A percentile compares a stretch with the other conserved stretches of the same genome.
phyloP scores from a whole-genome alignment of 2,888 invertebrate species.

The Calameuta filiformis region DNA sequence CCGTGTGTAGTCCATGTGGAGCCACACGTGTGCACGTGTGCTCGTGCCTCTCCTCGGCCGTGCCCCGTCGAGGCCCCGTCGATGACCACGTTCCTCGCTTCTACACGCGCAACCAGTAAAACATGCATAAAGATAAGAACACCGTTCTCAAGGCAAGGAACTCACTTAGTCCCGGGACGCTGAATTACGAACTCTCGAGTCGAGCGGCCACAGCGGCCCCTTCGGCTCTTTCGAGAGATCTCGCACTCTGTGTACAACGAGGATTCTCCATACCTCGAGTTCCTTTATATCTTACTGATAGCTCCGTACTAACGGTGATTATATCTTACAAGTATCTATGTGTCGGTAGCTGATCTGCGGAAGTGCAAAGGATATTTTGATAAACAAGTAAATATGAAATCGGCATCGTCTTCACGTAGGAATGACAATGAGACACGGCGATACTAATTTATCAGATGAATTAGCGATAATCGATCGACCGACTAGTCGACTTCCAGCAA shows the following conservation, averaged over 20 bases:
- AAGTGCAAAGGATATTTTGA: too few species aligned
- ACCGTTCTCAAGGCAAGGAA: conserved; percentile 27
- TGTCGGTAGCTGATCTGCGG: background rate
- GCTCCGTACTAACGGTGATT: too few species aligned
- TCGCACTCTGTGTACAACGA: background rate
- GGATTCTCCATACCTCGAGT: background rate
- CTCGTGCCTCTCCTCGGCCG: background rate
- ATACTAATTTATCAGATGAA: background rate
- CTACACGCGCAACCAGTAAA: background rate
- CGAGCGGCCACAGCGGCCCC: background rate
- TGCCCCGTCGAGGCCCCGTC: background rate
- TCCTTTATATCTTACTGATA: background rate
- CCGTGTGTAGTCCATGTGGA: too few species aligned
- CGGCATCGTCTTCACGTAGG: too few species aligned
- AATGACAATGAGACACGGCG: background rate
- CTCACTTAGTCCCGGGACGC: conserved; percentile 26
- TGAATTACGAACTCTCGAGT: conserved; percentile 30
- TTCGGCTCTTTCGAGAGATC: background rate
- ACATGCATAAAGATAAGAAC: conserved; percentile 45
- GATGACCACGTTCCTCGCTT: background rate
- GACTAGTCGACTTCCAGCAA: background rate
- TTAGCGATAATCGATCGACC: too few species aligned
- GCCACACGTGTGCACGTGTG: background rate
- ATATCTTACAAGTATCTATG: background rate
- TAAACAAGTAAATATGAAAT: too few species aligned